Conservation (phyloP, 2,888 invertebrate genomes). For the Metacarcinus magister region DNA sequence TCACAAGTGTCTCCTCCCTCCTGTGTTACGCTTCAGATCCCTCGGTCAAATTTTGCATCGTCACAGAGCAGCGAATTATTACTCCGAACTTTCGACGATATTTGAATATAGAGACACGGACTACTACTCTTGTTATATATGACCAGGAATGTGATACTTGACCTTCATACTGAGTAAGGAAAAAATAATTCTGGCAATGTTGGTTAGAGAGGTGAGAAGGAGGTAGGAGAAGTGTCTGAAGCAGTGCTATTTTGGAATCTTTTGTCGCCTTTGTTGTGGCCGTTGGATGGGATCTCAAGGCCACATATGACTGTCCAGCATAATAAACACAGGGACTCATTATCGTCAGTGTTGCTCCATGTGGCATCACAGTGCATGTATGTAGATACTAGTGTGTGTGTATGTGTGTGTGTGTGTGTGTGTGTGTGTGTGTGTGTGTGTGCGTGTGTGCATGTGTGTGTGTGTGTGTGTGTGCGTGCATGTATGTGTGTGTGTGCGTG, state of each 20-base stretch:
- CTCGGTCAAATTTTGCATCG: not conserved
- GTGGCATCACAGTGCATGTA: not conserved
- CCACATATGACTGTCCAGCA: not conserved
- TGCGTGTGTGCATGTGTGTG: no score
- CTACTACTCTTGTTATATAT: not conserved
- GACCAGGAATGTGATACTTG: not conserved
- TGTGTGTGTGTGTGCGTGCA: not conserved
- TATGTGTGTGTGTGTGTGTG: no score
- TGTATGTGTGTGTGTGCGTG: not conserved
- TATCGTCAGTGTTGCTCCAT: not conserved
- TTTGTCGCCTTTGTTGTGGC: not conserved
- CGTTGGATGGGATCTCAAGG: not conserved
- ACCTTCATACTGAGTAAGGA: not conserved
- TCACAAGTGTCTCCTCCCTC: not conserved
- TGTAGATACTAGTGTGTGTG: no score
- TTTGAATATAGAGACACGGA: not conserved
- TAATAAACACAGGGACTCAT: not conserved
- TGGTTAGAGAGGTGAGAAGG: not conserved
- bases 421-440: no score
- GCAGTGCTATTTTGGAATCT: not conserved
- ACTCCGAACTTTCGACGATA: not conserved
- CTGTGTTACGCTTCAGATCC: not conserved
- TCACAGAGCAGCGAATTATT: slow-evolving; percentile 13
- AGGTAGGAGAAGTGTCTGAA: not conserved
- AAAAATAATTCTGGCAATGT: not conserved